Conservation (phyloP, 1,140 invertebrate species). For the Drosophila ficusphila region DNA sequence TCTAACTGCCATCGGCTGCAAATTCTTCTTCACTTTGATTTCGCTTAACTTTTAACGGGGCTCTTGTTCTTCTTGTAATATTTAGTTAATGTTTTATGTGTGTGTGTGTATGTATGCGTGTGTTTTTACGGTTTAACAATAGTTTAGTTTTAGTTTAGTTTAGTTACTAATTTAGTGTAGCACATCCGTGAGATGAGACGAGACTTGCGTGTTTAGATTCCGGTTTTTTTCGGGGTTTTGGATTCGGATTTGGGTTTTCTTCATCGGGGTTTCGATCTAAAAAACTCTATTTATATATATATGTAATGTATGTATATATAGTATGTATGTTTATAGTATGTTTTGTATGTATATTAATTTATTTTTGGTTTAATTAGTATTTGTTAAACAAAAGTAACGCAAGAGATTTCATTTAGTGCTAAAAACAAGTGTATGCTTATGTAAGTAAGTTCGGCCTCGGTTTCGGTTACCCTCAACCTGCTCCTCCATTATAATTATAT, state of each 20-base stretch:
- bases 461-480: slow-evolving; percentile 13
- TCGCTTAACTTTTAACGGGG: slow-evolving; percentile 27
- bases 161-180: slow-evolving; percentile 60
- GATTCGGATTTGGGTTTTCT: slow-evolving; percentile 3
- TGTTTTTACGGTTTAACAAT: slow-evolving; percentile 53
- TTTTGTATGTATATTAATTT: slow-evolving; percentile 46
- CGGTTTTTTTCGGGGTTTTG: slow-evolving; percentile 12
- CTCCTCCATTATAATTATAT: slow-evolving; percentile 36
- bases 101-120: slow-evolving; percentile 31
- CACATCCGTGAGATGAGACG: slow-evolving; percentile 59
- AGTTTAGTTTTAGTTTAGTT: slow-evolving; percentile 54
- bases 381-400: slow-evolving; percentile 55
- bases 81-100: slow-evolving; percentile 34
- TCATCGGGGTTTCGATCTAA: slow-evolving; percentile 41
- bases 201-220: slow-evolving; percentile 38
- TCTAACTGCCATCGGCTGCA: slow-evolving; percentile 16
- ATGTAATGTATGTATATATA: slow-evolving; percentile 44
- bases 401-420: slow-evolving; percentile 60
- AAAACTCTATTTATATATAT: slow-evolving; percentile 56
- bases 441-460: slow-evolving; percentile 27
- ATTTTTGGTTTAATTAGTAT: slow-evolving; percentile 42
- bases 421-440: slow-evolving; percentile 63
- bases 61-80: slow-evolving; percentile 15
- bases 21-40: slow-evolving; percentile 7
- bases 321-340: slow-evolving; percentile 51